Evolutionary conservation across 92 coral and sea anemone genomes (phyloP).

Genomic region (Epizoanthus scotinus): DNA sequence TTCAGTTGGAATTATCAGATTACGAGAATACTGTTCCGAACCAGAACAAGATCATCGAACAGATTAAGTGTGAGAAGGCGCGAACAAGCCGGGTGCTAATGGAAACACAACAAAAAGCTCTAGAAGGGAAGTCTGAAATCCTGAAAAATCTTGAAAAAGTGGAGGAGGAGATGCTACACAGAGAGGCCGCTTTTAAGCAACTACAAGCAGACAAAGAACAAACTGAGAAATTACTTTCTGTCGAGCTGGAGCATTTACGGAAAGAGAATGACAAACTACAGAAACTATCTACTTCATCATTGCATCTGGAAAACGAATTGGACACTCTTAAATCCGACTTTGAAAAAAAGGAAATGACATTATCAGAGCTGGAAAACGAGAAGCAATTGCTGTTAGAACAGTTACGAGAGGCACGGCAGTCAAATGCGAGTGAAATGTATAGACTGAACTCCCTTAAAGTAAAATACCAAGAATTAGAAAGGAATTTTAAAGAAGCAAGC

Average conservation of each 20-base stretch:
- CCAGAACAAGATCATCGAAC: conserved; percentile 65
- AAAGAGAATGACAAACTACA: conserved; percentile 60
- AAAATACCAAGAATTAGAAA: conserved; percentile 41
- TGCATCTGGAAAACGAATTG: conserved; percentile 57
- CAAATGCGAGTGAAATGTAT: conserved; percentile 53
- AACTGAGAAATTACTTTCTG: conserved; percentile 52
- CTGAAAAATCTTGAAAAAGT: conserved; percentile 77
- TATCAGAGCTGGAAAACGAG: conserved; percentile 53
- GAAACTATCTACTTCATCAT: conserved; percentile 50
- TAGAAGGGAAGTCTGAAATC: conserved; percentile 77
- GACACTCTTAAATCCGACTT: conserved; percentile 59
- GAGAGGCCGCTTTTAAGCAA: conserved; percentile 59
- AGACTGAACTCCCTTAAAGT: conserved; percentile 48
- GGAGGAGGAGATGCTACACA: conserved; percentile 62
- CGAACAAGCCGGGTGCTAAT: conserved; percentile 64
- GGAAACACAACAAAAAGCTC: conserved; percentile 77
- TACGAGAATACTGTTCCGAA: conserved; percentile 55
- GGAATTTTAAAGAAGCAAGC: conserved; percentile 49
- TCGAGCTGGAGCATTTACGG: conserved; percentile 56
- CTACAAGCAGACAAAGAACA: conserved; percentile 63
- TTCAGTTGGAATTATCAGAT: conserved; percentile 72
- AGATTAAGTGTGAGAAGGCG: conserved; percentile 72
- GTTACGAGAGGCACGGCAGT: conserved; percentile 50
- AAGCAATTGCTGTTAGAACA: conserved; percentile 62
- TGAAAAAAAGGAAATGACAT: conserved; percentile 43